Conservation (phyloP, 2,797 vertebrate species). For the Amblyopsis hoosieri region DNA sequence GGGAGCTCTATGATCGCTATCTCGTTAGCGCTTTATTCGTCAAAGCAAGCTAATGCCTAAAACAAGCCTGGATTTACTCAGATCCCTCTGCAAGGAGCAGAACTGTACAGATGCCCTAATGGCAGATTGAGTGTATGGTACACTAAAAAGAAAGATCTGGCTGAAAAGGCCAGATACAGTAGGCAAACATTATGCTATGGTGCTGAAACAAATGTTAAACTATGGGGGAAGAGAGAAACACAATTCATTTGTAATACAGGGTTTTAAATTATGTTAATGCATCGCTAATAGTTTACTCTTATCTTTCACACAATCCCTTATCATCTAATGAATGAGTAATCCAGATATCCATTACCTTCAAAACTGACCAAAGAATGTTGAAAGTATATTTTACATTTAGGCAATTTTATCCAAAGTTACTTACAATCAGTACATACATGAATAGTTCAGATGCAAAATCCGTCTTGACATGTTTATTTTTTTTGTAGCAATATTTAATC, state of each 20-base stretch:
- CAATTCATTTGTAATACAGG: too few relatives aligned
- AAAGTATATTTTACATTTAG: neutral
- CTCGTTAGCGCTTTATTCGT: constrained; percentile 74
- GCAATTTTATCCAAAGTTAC: neutral
- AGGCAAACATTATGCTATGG: too few relatives aligned
- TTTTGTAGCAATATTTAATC: too few relatives aligned
- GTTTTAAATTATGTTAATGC: too few relatives aligned
- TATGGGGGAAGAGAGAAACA: too few relatives aligned
- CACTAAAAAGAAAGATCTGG: constrained; percentile 21
- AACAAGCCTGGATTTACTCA: constrained; percentile 67
- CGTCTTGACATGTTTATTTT: too few relatives aligned
- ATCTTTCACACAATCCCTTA: too few relatives aligned
- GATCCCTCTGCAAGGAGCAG: constrained; percentile 48
- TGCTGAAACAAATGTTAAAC: too few relatives aligned
- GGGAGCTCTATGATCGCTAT: constrained; percentile 75
- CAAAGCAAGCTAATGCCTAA: constrained; percentile 69
- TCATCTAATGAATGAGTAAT: too few relatives aligned
- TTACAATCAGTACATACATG: neutral
- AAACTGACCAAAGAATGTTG: neutral
- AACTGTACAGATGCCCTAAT: constrained; percentile 49
- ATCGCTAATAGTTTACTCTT: too few relatives aligned
- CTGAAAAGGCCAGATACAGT: constrained; percentile 8
- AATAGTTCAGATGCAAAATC: neutral
- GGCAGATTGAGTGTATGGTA: constrained; percentile 37
- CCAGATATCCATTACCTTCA: too few relatives aligned